These are phyloP conservation scores for Cryptocephalus primarius DNA, from an alignment of 2,888 invertebrate species.

Conservation along the genomic window DNA sequence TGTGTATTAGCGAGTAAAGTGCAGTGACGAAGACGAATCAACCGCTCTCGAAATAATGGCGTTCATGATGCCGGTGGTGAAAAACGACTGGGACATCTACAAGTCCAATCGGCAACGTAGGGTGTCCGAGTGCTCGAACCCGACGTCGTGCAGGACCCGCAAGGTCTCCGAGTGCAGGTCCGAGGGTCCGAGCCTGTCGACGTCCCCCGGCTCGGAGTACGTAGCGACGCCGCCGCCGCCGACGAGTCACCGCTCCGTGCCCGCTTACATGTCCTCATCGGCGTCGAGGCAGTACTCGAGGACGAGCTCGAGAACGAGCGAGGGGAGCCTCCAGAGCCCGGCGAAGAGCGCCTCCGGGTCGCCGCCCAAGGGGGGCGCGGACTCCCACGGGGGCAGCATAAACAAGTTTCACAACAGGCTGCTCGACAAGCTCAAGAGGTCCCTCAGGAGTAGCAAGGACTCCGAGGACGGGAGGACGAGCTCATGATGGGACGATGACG, in stretches of 20 bases:
- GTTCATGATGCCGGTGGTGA: conserved; percentile 92
- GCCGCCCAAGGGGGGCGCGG: conserved; percentile 43
- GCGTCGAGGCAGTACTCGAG: conserved; percentile 48
- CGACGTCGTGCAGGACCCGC: conserved; percentile 50
- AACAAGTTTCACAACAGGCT: conserved; percentile 73
- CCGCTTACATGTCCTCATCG: conserved; percentile 50
- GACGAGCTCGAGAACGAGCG: conserved; percentile 50
- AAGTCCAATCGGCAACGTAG: conserved; percentile 69
- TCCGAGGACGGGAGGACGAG: conserved; percentile 35
- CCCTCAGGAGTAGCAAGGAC: conserved; percentile 44
- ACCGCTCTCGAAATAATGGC: conserved; percentile 64
- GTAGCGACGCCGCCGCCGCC: conserved; percentile 40
- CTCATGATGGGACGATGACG: conserved; percentile 36
- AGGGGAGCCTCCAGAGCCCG: conserved; percentile 53
- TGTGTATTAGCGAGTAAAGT: no score
- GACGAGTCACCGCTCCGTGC: conserved; percentile 52
- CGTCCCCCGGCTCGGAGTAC: conserved; percentile 45
- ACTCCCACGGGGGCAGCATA: conserved; percentile 45
- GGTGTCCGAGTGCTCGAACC: conserved; percentile 62
- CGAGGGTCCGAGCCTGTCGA: conserved; percentile 59
- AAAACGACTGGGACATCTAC: conserved; percentile 90
- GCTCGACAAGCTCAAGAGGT: conserved; percentile 67
- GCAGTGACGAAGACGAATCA: no score
- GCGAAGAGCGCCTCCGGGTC: conserved; percentile 55
- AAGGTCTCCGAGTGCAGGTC: conserved; percentile 68